Base-by-base conservation (phyloP, 2,797 vertebrate genomes). In the Neosilurus hyrtlii region DNA sequence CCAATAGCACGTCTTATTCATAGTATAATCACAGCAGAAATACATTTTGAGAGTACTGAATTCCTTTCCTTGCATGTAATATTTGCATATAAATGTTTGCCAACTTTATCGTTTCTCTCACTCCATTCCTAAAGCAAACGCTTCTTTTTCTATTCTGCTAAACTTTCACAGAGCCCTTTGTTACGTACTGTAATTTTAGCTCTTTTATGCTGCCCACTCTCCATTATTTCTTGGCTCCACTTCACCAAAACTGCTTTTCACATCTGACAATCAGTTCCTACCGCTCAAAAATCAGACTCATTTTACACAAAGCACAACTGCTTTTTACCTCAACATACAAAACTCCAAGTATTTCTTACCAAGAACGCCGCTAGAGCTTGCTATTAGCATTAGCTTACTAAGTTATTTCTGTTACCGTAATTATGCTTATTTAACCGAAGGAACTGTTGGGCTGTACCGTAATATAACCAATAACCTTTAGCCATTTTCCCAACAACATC, bases 191-290 rank as follows among this genome's bases (percentile, higher is more conserved):
- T 75, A 59, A 22, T 59, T 59, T 57, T 20, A 35, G 30, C 30
- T 37, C 18, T 37, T 30, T 56, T 20, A 30, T 73, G 54, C 73
- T 59, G 6, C 73, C 24, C 24, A 56, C 24, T 73, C 51, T 9
- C 24, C 51, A 56, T 56, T 73, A 73, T 73, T 73, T 30, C 51
- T 54, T 56, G 51, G 24, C 51, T 30, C 16, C 24, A 26, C 70
- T 49, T 71, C 49, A 52, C 22, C 49, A 24, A 24, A 71, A 49
- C 20, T 70, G 67, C 67, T 49, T 70, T 70, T 70, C 68, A 71
- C 22, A 11, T 54, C n/a, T 26, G 70, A 73, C 51, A 54, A 26
- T 56, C 24, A 59, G 73, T 11, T 59, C 18, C 54, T 59, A 35
- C 4, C 20, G 16, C 52, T 57, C 26, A 74, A 57, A 74, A 18